Base-by-base conservation (phyloP, 1,140 invertebrate genomes). In the Drosophila pseudoananassae region DNA sequence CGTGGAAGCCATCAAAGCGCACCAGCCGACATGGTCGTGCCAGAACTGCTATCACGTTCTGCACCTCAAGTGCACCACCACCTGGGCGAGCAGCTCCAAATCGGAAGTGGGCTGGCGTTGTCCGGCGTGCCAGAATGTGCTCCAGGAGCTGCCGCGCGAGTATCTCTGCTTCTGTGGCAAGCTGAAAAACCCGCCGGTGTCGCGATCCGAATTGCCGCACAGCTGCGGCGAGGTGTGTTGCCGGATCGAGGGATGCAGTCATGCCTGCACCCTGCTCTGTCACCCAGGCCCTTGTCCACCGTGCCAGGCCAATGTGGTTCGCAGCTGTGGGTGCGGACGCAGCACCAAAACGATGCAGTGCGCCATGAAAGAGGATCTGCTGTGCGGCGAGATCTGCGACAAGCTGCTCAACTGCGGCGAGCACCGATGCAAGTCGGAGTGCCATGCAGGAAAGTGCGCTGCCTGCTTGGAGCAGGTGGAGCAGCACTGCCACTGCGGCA, bases 201-300 rank as follows among this genome's bases (percentile, higher is more conserved):
- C 95, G 84, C 94, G 95, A 1, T 94, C 94, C 14, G 95, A 96
- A 23, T 93, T 95, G 15, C 96, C 98, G 0, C 98, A 99, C 91
- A 96, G 96, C 10, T 99, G 98, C 92, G 98, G 98, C 2, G 95
- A 98, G 64, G 92, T 96, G 0, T 99, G 98, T 89, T 94, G 94
- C 17, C 94, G 95, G 20, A 89, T 91, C 6, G 93, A 94, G 47
- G 91, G 94, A 8, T 99, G 98, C 91, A 92, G 94, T 1, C 98
- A 99, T 92, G 95, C 94, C 1, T 99, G 98, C 91, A 97, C 94
- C 3, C 91, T 98, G 61, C 92, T 97, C 0, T 99, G 98, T 91
- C 98, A 99, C 92, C 98, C 98, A 1, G 98, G 96, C 0, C 95
- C 96, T 0, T 97, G 96, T 91, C 97, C 98, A 7, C 95, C 96